phyloP scores from a whole-genome alignment of 1,140 invertebrate species.

The Bemisia tabaci region DNA sequence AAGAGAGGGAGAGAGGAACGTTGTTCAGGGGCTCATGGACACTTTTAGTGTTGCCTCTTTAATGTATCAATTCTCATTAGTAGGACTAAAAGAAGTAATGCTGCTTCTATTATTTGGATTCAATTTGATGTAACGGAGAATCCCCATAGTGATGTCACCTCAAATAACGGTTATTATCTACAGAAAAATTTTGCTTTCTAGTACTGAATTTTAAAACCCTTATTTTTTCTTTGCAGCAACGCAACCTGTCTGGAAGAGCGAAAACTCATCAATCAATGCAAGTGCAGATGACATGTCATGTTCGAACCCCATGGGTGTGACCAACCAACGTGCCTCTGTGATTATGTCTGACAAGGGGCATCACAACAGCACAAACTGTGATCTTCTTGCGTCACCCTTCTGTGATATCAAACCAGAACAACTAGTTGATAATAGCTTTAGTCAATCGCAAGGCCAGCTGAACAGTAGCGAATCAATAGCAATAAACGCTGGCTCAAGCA shows the following conservation, averaged over 20 bases:
- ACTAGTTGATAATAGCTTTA: neutral
- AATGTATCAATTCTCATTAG: too few species aligned
- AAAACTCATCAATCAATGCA: neutral
- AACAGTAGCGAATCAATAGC: neutral
- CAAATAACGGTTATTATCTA: too few species aligned
- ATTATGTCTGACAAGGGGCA: constrained; percentile 13
- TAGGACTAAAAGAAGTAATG: too few species aligned
- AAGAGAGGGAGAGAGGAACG: too few species aligned
- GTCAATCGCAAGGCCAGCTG: neutral
- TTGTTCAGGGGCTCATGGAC: too few species aligned
- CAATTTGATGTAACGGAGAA: too few species aligned
- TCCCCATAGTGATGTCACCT: too few species aligned
- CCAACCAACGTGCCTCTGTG: constrained; percentile 17
- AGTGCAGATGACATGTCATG: neutral
- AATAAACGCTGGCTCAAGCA: neutral
- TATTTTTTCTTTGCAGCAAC: constrained; percentile 10
- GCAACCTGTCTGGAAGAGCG: neutral
- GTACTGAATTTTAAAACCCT: neutral
- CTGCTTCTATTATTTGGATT: too few species aligned
- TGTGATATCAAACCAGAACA: constrained; percentile 1
- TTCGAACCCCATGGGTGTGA: constrained; percentile 19
- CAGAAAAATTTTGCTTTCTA: too few species aligned
- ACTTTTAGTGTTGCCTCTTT: too few species aligned
- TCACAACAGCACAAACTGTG: constrained; percentile 9
- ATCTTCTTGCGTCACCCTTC: neutral